A percentile compares a stretch with the other conserved stretches of the same genome.
These are phyloP conservation scores for Oscheius myriophilus DNA, from an alignment of 2,888 invertebrate species.

Conservation along the genomic window DNA sequence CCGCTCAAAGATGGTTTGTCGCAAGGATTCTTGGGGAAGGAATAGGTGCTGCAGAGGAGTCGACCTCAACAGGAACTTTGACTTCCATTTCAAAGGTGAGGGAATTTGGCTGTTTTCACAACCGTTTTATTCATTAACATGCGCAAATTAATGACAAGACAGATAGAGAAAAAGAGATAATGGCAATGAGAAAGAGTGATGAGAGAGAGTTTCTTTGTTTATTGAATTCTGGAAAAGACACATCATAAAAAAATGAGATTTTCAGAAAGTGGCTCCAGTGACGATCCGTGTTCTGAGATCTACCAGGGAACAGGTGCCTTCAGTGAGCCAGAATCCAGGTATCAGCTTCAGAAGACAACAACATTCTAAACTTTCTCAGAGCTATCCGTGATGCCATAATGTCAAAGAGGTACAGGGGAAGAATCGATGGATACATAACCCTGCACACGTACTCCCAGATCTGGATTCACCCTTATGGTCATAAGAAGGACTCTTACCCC, in stretches of 20 bases:
- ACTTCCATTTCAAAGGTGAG: slow-evolving; percentile 67
- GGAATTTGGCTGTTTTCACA: not conserved
- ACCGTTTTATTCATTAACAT: too few relatives aligned
- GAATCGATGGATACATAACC: slow-evolving; percentile 65
- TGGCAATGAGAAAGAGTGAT: not conserved
- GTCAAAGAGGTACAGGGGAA: slow-evolving; percentile 59
- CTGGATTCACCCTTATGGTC: slow-evolving; percentile 64
- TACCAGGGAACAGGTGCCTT: slow-evolving; percentile 68
- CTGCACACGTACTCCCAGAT: slow-evolving; percentile 69
- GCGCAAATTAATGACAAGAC: not conserved
- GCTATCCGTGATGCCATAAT: slow-evolving; percentile 67
- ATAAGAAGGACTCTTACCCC: slow-evolving; percentile 67
- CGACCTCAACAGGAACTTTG: slow-evolving; percentile 70
- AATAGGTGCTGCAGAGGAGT: slow-evolving; percentile 69
- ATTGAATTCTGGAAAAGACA: not conserved
- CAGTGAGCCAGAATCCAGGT: slow-evolving; percentile 68
- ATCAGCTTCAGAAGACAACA: not conserved
- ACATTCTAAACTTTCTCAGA: slow-evolving; percentile 30
- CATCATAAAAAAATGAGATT: not conserved
- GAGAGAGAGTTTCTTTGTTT: not conserved
- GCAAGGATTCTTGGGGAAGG: slow-evolving; percentile 62
- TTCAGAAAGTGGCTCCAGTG: slow-evolving; percentile 66
- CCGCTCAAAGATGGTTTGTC: slow-evolving; percentile 64
- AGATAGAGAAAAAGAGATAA: not conserved
- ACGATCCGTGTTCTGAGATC: slow-evolving; percentile 70